phyloP scores from a whole-genome alignment of 2,797 vertebrate genomes.

The Psittacula echo region DNA sequence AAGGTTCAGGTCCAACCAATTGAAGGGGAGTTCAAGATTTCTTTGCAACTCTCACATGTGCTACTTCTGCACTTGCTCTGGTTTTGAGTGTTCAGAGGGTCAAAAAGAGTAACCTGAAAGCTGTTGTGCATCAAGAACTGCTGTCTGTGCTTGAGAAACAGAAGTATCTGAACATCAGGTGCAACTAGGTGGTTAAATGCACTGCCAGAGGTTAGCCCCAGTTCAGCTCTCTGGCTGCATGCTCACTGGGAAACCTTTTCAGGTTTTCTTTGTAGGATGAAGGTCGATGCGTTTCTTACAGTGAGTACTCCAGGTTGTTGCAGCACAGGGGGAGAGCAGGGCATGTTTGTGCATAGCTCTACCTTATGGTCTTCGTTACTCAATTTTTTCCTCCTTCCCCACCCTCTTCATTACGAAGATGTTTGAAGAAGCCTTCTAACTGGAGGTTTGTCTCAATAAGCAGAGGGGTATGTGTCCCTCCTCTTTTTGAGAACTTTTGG shows the following conservation, averaged over 20 bases:
- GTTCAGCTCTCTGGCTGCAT: neutral
- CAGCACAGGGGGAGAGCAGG: neutral
- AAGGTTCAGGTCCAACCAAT: rapidly evolving
- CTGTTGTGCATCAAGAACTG: rapidly evolving
- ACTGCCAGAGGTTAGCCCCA: neutral
- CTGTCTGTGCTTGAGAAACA: neutral
- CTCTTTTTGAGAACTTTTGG: neutral
- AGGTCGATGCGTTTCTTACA: rapidly evolving
- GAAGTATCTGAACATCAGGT: neutral
- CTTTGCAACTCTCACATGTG: neutral
- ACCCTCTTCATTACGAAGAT: neutral
- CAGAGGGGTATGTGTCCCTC: no score
- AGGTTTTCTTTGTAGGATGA: neutral
- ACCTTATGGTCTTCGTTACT: neutral
- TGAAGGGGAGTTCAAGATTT: neutral
- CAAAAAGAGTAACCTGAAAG: neutral
- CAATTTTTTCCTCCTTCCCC: neutral
- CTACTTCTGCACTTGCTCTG: neutral
- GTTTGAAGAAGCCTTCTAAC: neutral
- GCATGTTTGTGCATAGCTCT: neutral
- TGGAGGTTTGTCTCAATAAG: neutral
- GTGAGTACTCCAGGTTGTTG: neutral
- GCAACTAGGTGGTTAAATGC: neutral
- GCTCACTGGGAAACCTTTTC: neutral
- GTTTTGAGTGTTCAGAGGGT: neutral